These are phyloP conservation scores for Scaptomyza tumidula DNA, from an alignment of 2,888 invertebrate genomes.

Conservation along the genomic window DNA sequence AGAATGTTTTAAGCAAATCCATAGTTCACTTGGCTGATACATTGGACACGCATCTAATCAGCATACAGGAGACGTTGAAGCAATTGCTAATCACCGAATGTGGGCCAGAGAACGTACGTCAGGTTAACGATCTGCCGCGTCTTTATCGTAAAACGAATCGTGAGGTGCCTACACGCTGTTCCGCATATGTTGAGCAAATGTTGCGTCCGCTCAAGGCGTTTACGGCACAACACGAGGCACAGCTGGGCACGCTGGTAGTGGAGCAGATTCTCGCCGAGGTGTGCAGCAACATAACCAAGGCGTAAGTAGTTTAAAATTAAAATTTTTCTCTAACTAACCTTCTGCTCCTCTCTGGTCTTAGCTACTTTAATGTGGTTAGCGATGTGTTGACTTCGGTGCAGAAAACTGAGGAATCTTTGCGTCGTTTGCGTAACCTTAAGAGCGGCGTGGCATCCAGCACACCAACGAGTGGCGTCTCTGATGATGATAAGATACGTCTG, in stretches of 20 bases:
- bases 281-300: constrained; percentile 86
- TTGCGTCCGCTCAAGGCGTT: constrained; percentile 86
- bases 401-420: constrained; percentile 97
- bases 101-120: constrained; percentile 88
- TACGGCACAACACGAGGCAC: constrained; percentile 84
- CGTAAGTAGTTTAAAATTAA: constrained; percentile 84
- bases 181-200: constrained; percentile 90
- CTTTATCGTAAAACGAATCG: constrained; percentile 96
- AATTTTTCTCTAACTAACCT: not conserved
- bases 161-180: constrained; percentile 92
- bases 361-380: constrained; percentile 90
- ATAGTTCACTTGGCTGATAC: constrained; percentile 66
- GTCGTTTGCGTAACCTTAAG: constrained; percentile 93
- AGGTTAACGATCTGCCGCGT: constrained; percentile 96
- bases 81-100: constrained; percentile 91
- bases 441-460: constrained; percentile 85
- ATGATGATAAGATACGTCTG: constrained; percentile 97
- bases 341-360: constrained; percentile 58
- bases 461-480: constrained; percentile 86
- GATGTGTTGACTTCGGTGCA: constrained; percentile 97
- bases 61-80: constrained; percentile 88
- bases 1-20: constrained; percentile 72
- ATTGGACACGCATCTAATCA: constrained; percentile 57
- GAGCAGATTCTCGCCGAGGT: constrained; percentile 73
- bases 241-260: constrained; percentile 75